These are phyloP conservation scores for Alca torda DNA, from an alignment of 2,797 vertebrate species.

Conservation along the genomic window DNA sequence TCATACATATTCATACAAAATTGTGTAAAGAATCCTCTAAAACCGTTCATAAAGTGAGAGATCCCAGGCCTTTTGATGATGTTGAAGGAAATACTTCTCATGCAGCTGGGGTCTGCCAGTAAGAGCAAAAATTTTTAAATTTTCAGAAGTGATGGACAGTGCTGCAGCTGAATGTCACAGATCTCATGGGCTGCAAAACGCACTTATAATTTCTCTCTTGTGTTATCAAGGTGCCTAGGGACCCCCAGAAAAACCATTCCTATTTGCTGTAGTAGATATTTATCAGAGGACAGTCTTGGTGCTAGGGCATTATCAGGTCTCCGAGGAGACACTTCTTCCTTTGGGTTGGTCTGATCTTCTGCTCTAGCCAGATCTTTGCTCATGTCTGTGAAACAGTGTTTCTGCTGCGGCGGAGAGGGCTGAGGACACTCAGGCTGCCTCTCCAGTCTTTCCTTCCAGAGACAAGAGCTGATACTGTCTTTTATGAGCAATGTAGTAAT, in stretches of 20 bases:
- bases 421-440: neutral
- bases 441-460: neutral
- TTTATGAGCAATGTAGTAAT: neutral
- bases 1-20: neutral
- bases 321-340: neutral
- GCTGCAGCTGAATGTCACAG: neutral
- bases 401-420: neutral
- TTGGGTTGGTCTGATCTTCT: neutral
- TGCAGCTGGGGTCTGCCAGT: neutral
- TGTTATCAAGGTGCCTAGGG: neutral
- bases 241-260: neutral
- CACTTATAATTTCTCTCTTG: neutral
- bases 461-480: neutral
- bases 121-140: neutral
- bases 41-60: neutral
- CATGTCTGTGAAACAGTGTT: neutral
- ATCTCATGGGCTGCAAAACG: neutral
- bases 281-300: neutral
- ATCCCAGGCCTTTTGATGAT: neutral
- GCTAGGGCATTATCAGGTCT: neutral
- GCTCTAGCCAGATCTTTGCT: neutral
- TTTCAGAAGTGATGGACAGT: neutral
- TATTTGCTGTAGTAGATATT: neutral
- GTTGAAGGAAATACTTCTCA: neutral
- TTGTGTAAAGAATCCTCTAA: neutral